These are phyloP conservation scores for Epiblema foenella DNA, from an alignment of 2,888 invertebrate species.

Conservation along the genomic window DNA sequence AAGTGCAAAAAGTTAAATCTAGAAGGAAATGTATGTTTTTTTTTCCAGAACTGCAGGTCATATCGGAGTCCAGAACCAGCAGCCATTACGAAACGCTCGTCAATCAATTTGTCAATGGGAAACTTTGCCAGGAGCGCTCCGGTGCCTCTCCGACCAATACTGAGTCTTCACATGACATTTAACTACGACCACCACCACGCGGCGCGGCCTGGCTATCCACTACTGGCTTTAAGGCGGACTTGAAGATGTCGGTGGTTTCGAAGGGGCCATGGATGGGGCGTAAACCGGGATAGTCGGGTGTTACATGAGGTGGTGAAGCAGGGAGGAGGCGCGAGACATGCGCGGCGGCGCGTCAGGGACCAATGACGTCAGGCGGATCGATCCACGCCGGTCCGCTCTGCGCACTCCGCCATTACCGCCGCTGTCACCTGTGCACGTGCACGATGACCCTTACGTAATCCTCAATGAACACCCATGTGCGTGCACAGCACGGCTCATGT, in stretches of 20 bases:
- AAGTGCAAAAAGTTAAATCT: not conserved
- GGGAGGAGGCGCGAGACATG: constrained; percentile 48
- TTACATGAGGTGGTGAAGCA: constrained; percentile 14
- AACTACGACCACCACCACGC: not conserved
- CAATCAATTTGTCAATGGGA: constrained; percentile 78
- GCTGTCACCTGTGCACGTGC: constrained; percentile 66
- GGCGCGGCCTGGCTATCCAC: constrained; percentile 30
- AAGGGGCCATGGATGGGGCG: constrained; percentile 52
- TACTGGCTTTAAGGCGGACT: constrained; percentile 29
- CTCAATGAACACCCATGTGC: constrained; percentile 60
- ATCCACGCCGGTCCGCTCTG: constrained; percentile 54
- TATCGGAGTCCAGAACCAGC: constrained; percentile 22
- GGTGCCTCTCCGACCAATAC: constrained; percentile 51
- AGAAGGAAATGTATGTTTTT: too few relatives aligned
- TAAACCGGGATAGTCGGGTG: not conserved
- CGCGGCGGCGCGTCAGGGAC: constrained; percentile 53
- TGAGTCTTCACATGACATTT: constrained; percentile 36
- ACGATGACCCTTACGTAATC: constrained; percentile 67
- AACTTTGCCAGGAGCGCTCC: constrained; percentile 54
- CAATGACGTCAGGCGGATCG: constrained; percentile 80
- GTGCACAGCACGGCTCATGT: constrained; percentile 89
- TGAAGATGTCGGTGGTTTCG: not conserved
- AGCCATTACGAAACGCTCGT: constrained; percentile 56
- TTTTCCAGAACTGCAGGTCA: constrained; percentile 1
- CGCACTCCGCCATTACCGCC: constrained; percentile 50